phyloP scores from a whole-genome alignment of 2,113 vertebrate species.

The Ia io region DNA sequence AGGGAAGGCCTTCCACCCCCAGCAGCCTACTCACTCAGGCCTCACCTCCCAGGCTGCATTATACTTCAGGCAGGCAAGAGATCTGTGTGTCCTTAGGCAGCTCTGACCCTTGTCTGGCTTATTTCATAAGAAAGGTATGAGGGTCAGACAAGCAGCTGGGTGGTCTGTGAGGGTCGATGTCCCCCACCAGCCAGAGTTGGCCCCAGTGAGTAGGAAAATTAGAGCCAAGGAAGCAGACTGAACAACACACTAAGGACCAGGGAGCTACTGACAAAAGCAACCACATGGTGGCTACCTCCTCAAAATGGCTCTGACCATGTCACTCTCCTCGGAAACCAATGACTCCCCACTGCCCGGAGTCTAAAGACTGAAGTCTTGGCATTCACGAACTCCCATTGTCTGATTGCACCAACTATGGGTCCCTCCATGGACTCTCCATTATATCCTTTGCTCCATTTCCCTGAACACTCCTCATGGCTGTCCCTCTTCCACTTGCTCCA shows the following conservation, averaged over 20 bases:
- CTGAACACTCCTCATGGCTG: accelerated
- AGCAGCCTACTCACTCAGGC: neutral
- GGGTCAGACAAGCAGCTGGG: neutral
- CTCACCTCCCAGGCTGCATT: too few relatives aligned
- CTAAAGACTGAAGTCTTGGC: neutral
- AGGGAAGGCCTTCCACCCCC: neutral
- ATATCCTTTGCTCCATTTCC: neutral
- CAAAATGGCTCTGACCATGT: neutral
- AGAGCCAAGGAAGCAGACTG: neutral
- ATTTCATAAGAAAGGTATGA: neutral
- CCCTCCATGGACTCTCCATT: neutral
- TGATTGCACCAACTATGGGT: neutral
- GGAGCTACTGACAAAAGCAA: neutral
- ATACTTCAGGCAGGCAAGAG: neutral
- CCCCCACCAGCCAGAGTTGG: neutral
- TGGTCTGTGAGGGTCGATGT: neutral
- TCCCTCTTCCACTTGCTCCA: neutral
- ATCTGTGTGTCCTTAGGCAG: neutral
- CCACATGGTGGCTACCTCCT: accelerated
- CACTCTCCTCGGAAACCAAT: neutral
- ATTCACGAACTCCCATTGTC: neutral
- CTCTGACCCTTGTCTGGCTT: neutral
- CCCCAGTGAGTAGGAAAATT: neutral
- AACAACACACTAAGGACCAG: neutral
- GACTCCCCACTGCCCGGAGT: neutral